Evolutionary conservation across 2,888 invertebrate species (phyloP), one percentile per base, ranked within the genome.

Genomic region (Apoda limacodes): DNA sequence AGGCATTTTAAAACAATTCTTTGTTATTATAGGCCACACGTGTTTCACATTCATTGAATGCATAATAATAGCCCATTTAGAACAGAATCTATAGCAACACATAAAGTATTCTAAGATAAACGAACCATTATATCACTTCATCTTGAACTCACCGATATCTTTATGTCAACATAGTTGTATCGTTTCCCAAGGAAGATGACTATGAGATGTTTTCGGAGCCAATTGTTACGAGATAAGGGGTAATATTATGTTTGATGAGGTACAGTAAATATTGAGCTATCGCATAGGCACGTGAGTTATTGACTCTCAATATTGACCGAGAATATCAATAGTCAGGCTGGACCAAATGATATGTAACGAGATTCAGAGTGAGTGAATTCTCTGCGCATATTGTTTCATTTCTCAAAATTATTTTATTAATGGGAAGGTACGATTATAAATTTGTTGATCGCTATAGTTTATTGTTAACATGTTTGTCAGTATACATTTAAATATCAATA

Each of bases 221-320:
- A 60, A 66, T 68, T 72, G 67, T 72, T 64, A 63, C 53, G 55
- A 72, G 75, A 76, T 76, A 78, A 75, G 68, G 72, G 70, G 72
- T 75, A 67, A 76, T 76, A 74, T 72, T 70, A 60, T 75, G 62
- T 71, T 74, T 71, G 70, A 67, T 65, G 61, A 67, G 50, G 58
- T 52, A 58, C 56, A 50, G 74, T 71, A 66, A 80, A 80, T 80
- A 80, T 80, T 76, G 64, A 56, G 46, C 49, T 55, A 55, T 65
- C 67, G 52, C 67, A 60, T 64, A 55, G 70, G 59, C 63, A 67
- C 69, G 75, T 70, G 75, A 72, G 70, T 69, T 80, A 67, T 80
- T 76, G 67, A 69, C 70, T 60, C 55, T 52, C 53, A 61, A 69
- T 78, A 69, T 78, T 78, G 63, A 72, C 72, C 38, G 50, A 55